Evolutionary conservation across 2,888 invertebrate species (phyloP).

Genomic region (Ryuthela nishihirai): DNA sequence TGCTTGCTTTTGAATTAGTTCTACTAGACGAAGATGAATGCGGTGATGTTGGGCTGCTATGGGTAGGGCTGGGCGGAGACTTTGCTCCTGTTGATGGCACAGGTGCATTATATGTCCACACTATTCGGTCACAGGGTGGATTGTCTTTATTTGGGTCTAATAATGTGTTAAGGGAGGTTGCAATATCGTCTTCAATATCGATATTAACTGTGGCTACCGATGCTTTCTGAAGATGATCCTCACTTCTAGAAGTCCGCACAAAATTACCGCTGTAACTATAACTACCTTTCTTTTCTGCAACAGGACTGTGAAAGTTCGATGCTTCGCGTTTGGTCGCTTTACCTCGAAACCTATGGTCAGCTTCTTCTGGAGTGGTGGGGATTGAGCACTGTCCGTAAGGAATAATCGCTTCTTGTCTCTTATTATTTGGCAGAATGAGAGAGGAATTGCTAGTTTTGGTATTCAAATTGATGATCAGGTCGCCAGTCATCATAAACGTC

Average conservation of each 20-base stretch:
- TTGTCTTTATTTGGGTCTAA: constrained; percentile 62
- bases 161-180: constrained; percentile 86
- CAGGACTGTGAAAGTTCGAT: constrained; percentile 38
- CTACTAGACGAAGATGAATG: neutral
- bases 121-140: constrained; percentile 65
- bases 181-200: constrained; percentile 88
- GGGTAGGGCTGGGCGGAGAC: constrained; percentile 5
- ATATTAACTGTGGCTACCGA: constrained; percentile 80
- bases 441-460: constrained; percentile 62
- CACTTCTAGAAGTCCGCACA: constrained; percentile 83
- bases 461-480: constrained; percentile 85
- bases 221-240: constrained; percentile 82
- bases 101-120: constrained; percentile 91
- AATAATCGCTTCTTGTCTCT: constrained; percentile 33
- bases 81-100: constrained; percentile 42
- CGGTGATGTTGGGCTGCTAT: neutral
- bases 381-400: constrained; percentile 23
- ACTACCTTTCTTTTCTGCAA: constrained; percentile 41
- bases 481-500: constrained; percentile 97
- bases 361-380: constrained; percentile 35
- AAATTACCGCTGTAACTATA: constrained; percentile 57
- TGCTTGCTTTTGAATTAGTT: neutral
- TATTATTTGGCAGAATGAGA: constrained; percentile 18
- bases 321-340: constrained; percentile 35
- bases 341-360: constrained; percentile 16